Percentiles rank a stretch among this genome's conserved stretches.
Evolutionary conservation across 2,113 vertebrate genomes (phyloP).

Genomic region (Typhlomys cinereus): DNA sequence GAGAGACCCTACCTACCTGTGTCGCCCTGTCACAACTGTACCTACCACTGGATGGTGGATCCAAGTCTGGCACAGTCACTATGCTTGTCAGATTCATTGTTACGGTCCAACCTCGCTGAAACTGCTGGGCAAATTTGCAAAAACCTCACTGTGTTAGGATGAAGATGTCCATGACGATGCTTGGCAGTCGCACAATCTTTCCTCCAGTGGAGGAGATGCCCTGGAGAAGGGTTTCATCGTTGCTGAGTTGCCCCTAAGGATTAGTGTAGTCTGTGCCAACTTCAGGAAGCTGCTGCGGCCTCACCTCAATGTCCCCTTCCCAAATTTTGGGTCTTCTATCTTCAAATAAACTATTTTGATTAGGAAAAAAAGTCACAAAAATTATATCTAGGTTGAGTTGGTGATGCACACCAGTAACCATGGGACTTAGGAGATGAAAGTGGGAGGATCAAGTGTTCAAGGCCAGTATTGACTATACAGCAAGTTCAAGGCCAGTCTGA

Average conservation of each 20-base stretch:
- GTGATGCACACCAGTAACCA: not conserved
- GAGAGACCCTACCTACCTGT: not conserved
- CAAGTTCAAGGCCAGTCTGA: not conserved
- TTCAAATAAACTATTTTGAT: conserved; percentile 77
- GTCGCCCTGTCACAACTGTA: not conserved
- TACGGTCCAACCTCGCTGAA: not conserved
- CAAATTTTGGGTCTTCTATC: conserved; percentile 55
- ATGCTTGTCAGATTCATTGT: not conserved
- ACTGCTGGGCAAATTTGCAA: conserved; percentile 34
- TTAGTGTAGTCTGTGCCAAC: conserved; percentile 45
- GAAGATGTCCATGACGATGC: not conserved
- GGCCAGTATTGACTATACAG: not conserved
- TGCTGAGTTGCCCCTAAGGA: not conserved
- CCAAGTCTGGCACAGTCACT: not conserved
- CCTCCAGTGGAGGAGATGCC: not conserved
- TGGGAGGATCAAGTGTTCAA: not conserved
- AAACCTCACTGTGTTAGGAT: not conserved
- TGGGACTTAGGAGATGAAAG: not conserved
- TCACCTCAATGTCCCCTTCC: not conserved
- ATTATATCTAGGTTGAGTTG: not conserved
- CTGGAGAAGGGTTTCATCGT: not conserved
- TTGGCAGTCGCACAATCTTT: conserved; percentile 10
- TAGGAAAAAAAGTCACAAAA: not conserved
- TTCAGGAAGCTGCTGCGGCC: conserved; percentile 61
- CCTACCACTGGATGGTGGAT: conserved; percentile 64